Percentiles rank a stretch among this genome's conserved stretches.
Conservation (phyloP, 2,113 vertebrate species). For the Lanius collurio region DNA sequence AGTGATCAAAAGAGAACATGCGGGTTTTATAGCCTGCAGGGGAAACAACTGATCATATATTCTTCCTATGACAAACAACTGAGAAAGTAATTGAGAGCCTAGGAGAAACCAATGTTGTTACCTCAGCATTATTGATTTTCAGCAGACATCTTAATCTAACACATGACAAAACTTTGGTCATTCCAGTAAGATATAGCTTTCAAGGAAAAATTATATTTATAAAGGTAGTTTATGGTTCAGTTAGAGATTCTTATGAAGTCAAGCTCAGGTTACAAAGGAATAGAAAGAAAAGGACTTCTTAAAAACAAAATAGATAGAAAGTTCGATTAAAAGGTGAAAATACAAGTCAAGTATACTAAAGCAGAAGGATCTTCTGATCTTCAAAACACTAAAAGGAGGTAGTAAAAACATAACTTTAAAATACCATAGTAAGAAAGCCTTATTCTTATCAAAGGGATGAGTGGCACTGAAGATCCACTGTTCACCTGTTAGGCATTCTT, state of each 20-base stretch:
- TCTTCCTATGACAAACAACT: slow-evolving; percentile 68
- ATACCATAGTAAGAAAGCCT: background rate
- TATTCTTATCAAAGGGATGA: background rate
- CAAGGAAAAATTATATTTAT: slow-evolving; percentile 65
- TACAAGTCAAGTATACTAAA: background rate
- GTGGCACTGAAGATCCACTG: background rate
- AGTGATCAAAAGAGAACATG: slow-evolving; percentile 66
- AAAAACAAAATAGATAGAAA: slow-evolving; percentile 13
- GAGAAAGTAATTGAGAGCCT: slow-evolving; percentile 69
- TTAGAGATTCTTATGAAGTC: slow-evolving; percentile 50
- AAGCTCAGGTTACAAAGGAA: background rate
- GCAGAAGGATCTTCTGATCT: background rate
- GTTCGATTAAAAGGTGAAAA: slow-evolving; percentile 3
- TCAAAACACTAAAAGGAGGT: background rate
- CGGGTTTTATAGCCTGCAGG: slow-evolving; percentile 62
- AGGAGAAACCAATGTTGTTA: slow-evolving; percentile 70
- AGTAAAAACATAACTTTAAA: background rate
- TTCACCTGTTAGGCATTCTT: background rate
- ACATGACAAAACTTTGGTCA: slow-evolving; percentile 67
- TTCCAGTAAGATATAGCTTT: slow-evolving; percentile 62
- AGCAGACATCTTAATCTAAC: slow-evolving; percentile 71
- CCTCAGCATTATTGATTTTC: slow-evolving; percentile 73
- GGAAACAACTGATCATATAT: slow-evolving; percentile 70
- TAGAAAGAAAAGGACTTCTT: background rate
- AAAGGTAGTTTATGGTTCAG: slow-evolving; percentile 62